Percentiles rank a stretch among this genome's conserved stretches.
phyloP scores from a whole-genome alignment of 2,888 invertebrate genomes.

The Erebia ligea region DNA sequence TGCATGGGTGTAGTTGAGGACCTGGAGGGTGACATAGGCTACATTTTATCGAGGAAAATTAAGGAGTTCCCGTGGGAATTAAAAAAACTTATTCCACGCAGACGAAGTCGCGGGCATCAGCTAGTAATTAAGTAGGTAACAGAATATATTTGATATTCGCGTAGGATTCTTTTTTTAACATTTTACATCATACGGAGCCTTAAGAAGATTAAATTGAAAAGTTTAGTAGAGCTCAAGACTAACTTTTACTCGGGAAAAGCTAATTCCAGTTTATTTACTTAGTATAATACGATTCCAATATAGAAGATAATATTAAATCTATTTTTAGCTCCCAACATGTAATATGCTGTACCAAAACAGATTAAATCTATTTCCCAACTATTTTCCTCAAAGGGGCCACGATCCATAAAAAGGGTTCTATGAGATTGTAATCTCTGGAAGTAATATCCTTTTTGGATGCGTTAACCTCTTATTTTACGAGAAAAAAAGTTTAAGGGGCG shows the following conservation, averaged over 20 bases:
- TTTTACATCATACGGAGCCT: no score
- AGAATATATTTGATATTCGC: no score
- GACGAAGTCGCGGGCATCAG: no score
- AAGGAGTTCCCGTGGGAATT: no score
- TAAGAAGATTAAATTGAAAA: no score
- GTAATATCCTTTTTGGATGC: conserved; percentile 66
- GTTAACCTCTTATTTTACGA: conserved; percentile 49
- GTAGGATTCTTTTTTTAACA: no score
- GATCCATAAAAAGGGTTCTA: conserved; percentile 45
- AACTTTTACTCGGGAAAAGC: neutral
- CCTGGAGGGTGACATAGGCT: no score
- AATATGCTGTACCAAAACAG: conserved; percentile 11
- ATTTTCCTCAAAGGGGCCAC: conserved; percentile 29
- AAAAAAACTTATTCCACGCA: no score
- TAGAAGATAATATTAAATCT: conserved; percentile 1
- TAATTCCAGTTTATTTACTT: neutral
- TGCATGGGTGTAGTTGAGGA: no score
- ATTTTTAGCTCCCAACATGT: conserved; percentile 8
- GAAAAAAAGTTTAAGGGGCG: conserved; percentile 43
- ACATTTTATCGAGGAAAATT: no score
- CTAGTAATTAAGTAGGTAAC: no score
- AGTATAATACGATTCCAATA: neutral
- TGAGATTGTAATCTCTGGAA: conserved; percentile 64
- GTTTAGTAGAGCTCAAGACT: no score
- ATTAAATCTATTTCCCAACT: conserved; percentile 28